Conservation (phyloP, 2,888 invertebrate genomes). For the Antitype chi region DNA sequence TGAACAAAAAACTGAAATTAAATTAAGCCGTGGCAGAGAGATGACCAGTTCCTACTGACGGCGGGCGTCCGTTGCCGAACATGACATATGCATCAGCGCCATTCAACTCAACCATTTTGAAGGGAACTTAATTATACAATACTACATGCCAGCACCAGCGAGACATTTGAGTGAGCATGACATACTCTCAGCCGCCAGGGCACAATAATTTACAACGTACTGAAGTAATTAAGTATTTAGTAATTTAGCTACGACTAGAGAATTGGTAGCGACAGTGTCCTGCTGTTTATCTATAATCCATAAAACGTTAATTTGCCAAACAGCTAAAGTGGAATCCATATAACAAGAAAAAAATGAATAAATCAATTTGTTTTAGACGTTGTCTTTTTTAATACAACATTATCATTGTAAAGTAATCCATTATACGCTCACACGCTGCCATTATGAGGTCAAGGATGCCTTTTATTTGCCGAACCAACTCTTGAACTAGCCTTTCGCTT, state of each 20-base stretch:
- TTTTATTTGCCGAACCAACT: conserved; percentile 45
- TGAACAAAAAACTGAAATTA: no score
- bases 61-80: no score
- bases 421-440: conserved; percentile 39
- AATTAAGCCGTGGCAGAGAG: no score
- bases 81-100: no score
- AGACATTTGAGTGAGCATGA: no score
- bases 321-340: not conserved
- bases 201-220: not conserved
- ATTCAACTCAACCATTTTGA: no score
- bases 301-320: not conserved
- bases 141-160: no score
- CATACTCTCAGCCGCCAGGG: no score
- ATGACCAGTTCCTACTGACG: no score
- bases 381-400: conserved; percentile 8
- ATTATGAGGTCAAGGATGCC: conserved; percentile 55
- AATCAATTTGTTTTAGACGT: not conserved
- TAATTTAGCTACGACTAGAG: no score
- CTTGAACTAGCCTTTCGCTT: conserved; percentile 54
- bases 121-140: no score
- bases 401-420: conserved; percentile 33
- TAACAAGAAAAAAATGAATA: not conserved
- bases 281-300: not conserved
- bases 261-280: not conserved
- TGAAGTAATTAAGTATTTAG: no score